phyloP scores from a whole-genome alignment of 92 coral and sea anemone species.

The Desmophyllum pertusum region DNA sequence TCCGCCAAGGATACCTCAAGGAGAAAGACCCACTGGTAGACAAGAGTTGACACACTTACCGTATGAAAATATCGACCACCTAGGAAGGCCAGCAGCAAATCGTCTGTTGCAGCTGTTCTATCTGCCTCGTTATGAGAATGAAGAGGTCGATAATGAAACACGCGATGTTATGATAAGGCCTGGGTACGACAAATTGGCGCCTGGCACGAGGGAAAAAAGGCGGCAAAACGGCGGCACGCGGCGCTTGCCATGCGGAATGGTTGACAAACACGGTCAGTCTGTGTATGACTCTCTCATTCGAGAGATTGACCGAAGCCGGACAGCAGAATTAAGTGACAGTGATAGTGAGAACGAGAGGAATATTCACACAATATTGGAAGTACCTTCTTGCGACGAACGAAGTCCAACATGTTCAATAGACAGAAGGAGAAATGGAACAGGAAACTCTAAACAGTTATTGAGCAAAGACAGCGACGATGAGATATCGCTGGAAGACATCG shows the following conservation, averaged over 20 bases:
- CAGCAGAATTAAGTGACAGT: not conserved
- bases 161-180: slow-evolving; percentile 9
- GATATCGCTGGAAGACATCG: not conserved
- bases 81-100: slow-evolving; percentile 12
- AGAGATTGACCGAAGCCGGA: not conserved
- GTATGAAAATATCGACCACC: slow-evolving; percentile 30
- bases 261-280: not conserved
- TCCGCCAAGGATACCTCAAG: not conserved
- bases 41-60: not conserved
- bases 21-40: not conserved
- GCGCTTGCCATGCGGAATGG: slow-evolving; percentile 1
- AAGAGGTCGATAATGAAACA: not conserved
- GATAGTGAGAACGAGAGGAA: not conserved
- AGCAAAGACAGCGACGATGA: no score
- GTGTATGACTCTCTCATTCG: slow-evolving; percentile 12
- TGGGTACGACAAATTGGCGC: slow-evolving; percentile 32
- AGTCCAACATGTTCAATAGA: not conserved
- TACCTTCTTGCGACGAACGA: slow-evolving; percentile 19
- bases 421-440: not conserved
- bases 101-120: slow-evolving; percentile 8
- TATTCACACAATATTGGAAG: slow-evolving; percentile 27
- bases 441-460: no score
- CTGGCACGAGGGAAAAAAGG: not conserved
- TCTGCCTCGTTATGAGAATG: slow-evolving; percentile 30
- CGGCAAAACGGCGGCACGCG: slow-evolving; percentile 7